Evolutionary conservation across 2,888 invertebrate species (phyloP).

Genomic region (Aporophyla lueneburgensis): DNA sequence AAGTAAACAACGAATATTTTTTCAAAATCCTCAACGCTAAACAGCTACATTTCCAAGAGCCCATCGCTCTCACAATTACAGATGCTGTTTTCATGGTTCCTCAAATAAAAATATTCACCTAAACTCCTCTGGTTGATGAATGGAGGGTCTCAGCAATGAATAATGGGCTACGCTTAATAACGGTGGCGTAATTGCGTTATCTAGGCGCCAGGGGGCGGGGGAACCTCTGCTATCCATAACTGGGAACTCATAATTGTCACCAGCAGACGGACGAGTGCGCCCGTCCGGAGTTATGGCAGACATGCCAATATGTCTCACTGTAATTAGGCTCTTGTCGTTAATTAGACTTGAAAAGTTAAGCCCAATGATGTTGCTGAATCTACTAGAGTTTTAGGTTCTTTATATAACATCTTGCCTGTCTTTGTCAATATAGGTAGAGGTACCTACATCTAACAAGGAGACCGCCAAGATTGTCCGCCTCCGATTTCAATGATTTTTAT

Average conservation of each 20-base stretch:
- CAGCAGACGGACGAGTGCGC: slow-evolving; percentile 70
- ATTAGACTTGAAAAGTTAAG: neutral
- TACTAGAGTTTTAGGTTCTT: neutral
- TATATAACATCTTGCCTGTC: neutral
- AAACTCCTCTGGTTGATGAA: slow-evolving; percentile 74
- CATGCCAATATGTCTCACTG: slow-evolving; percentile 64
- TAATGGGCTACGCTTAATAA: slow-evolving; percentile 88
- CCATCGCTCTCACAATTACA: slow-evolving; percentile 60
- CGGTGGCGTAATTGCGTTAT: slow-evolving; percentile 87
- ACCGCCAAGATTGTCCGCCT: too few relatives aligned
- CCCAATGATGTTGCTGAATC: neutral
- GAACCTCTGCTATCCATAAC: slow-evolving; percentile 85
- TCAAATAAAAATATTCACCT: slow-evolving; percentile 69
- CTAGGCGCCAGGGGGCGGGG: slow-evolving; percentile 81
- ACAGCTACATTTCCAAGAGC: slow-evolving; percentile 58
- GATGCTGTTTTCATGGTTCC: slow-evolving; percentile 70
- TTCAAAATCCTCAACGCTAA: slow-evolving; percentile 43
- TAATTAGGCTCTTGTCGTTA: slow-evolving; percentile 43
- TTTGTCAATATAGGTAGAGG: neutral
- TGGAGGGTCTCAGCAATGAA: slow-evolving; percentile 83
- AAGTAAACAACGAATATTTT: slow-evolving; percentile 24
- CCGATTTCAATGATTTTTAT: too few relatives aligned
- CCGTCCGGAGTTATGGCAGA: slow-evolving; percentile 64
- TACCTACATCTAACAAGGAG: neutral
- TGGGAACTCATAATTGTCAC: slow-evolving; percentile 86